These are phyloP conservation scores for Wasmannia auropunctata DNA, from an alignment of 1,140 invertebrate genomes.

Conservation along the genomic window DNA sequence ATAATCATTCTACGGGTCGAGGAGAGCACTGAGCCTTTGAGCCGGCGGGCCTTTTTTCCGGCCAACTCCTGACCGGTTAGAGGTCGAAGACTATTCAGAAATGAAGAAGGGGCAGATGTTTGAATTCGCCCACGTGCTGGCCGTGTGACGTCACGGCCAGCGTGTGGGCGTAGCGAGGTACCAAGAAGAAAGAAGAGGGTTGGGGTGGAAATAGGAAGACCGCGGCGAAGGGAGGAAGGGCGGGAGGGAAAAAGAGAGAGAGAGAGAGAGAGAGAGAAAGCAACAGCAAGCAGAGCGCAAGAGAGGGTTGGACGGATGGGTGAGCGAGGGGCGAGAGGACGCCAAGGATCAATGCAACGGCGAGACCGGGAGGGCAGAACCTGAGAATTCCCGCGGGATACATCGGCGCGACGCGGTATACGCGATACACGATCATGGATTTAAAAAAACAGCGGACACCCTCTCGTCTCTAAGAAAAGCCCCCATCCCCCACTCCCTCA, in stretches of 20 bases:
- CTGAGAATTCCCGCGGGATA: constrained; percentile 80
- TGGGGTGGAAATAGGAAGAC: constrained; percentile 29
- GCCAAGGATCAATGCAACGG: constrained; percentile 80
- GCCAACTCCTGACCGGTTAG: neutral
- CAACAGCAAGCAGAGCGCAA: constrained; percentile 35
- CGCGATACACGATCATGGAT: constrained; percentile 72
- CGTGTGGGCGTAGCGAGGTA: constrained; percentile 76
- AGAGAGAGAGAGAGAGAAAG: constrained; percentile 49
- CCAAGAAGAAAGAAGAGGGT: constrained; percentile 68
- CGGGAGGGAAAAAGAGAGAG: constrained; percentile 64
- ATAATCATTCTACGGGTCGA: neutral
- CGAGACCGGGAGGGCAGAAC: constrained; percentile 75
- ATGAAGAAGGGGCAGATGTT: constrained; percentile 69
- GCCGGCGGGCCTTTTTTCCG: constrained; percentile 1
- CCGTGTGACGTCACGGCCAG: constrained; percentile 80
- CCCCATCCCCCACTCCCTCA: no score
- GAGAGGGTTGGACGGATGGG: constrained; percentile 11
- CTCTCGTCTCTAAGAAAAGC: neutral
- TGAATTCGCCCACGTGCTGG: constrained; percentile 82
- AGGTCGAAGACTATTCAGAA: constrained; percentile 52
- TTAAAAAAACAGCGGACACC: constrained; percentile 38
- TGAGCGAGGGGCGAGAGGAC: constrained; percentile 71
- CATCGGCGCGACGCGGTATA: constrained; percentile 58
- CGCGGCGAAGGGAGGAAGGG: neutral
- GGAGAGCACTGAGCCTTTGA: constrained; percentile 16